Percentiles rank a stretch among this genome's conserved stretches.
phyloP scores from a whole-genome alignment of 2,888 invertebrate species.

The Clitarchus hookeri region DNA sequence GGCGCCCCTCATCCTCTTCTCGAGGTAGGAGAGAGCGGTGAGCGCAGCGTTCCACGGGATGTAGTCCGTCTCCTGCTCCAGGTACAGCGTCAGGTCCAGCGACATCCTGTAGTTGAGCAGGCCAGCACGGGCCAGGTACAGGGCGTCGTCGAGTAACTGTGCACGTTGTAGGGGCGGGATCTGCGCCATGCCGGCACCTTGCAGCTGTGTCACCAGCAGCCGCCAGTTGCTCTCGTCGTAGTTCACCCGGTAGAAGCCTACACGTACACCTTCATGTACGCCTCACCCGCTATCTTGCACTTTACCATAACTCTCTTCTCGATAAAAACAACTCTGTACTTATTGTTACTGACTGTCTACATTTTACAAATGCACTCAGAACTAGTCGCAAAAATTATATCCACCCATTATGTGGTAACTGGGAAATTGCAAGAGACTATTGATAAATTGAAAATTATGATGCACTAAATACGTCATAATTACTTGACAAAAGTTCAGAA shows the following conservation, averaged over 20 bases:
- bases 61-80: slow-evolving; percentile 56
- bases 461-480: no score
- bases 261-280: background rate
- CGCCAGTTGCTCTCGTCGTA: slow-evolving; percentile 75
- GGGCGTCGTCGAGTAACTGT: slow-evolving; percentile 62
- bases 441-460: no score
- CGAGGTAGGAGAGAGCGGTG: slow-evolving; percentile 55
- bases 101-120: slow-evolving; percentile 54
- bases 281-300: no score
- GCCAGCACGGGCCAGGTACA: slow-evolving; percentile 55
- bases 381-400: no score
- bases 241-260: slow-evolving; percentile 73
- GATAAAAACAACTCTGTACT: no score
- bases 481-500: no score
- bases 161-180: slow-evolving; percentile 59
- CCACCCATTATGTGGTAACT: no score
- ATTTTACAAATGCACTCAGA: no score
- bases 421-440: no score
- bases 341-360: no score
- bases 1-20: slow-evolving; percentile 50
- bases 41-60: slow-evolving; percentile 61
- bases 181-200: slow-evolving; percentile 42
- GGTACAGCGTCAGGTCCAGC: slow-evolving; percentile 58
- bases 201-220: slow-evolving; percentile 58
- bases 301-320: no score